phyloP scores from a whole-genome alignment of 2,888 invertebrate species.

The Teinopalpus imperialis region DNA sequence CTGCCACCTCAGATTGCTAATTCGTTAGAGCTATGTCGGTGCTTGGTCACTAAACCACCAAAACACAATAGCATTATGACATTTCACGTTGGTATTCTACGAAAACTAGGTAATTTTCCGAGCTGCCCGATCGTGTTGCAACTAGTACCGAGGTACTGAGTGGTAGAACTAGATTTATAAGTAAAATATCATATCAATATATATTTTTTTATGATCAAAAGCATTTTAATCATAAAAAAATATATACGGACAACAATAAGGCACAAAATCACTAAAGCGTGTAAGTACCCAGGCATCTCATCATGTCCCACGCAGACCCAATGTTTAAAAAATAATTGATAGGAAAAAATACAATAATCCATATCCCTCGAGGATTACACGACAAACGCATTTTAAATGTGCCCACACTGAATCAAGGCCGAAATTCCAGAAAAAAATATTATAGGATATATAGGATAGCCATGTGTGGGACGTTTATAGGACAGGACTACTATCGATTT shows the following conservation, averaged over 20 bases:
- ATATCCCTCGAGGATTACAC: constrained; percentile 76
- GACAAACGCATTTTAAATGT: constrained; percentile 76
- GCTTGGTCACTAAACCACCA: too few relatives aligned
- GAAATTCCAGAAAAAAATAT: constrained; percentile 32
- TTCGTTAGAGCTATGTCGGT: too few relatives aligned
- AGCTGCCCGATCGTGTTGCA: too few relatives aligned
- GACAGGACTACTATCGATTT: too few relatives aligned
- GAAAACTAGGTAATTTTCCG: too few relatives aligned
- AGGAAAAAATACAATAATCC: constrained; percentile 69
- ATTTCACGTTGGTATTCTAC: too few relatives aligned
- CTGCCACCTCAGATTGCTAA: too few relatives aligned
- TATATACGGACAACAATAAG: constrained; percentile 26
- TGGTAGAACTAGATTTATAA: too few relatives aligned
- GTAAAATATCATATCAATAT: too few relatives aligned
- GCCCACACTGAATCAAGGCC: constrained; percentile 68
- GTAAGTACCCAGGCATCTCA: constrained; percentile 21
- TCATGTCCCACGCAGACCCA: constrained; percentile 65
- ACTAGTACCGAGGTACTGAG: too few relatives aligned
- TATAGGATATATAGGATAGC: constrained; percentile 40
- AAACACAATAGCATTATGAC: too few relatives aligned
- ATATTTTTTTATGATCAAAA: too few relatives aligned
- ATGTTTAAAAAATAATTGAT: constrained; percentile 67
- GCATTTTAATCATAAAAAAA: constrained; percentile 12
- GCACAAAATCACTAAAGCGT: constrained; percentile 59
- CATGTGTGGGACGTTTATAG: constrained; percentile 35